Conservation (phyloP, 2,888 invertebrate species). For the Campopleginae sp. region DNA sequence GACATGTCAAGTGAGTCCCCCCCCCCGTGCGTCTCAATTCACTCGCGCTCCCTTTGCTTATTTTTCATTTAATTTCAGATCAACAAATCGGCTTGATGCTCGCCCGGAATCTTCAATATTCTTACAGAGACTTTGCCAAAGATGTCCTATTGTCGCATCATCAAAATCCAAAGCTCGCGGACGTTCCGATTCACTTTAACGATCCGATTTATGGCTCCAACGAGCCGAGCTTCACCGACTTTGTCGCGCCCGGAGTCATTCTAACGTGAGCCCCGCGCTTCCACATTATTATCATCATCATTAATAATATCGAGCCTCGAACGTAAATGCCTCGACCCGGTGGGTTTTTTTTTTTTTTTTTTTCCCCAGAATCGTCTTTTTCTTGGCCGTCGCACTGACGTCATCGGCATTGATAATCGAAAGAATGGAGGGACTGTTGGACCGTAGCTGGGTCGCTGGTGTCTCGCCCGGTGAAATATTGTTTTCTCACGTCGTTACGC, state of each 20-base stretch:
- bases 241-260: conserved; percentile 98
- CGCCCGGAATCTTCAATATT: conserved; percentile 93
- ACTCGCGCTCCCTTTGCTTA: too few relatives aligned
- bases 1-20: conserved; percentile 92
- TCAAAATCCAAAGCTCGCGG: conserved; percentile 93
- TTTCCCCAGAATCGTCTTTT: conserved; percentile 95
- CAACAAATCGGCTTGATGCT: conserved; percentile 97
- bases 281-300: not conserved
- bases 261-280: conserved; percentile 89
- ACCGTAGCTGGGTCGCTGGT: conserved; percentile 97
- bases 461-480: conserved; percentile 96
- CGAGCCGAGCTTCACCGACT: conserved; percentile 97
- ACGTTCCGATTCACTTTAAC: conserved; percentile 95
- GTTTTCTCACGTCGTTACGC: conserved; percentile 96
- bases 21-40: too few relatives aligned
- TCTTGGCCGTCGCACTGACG: conserved; percentile 97
- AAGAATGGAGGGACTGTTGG: conserved; percentile 95
- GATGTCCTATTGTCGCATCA: conserved; percentile 90
- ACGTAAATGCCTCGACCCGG: too few relatives aligned
- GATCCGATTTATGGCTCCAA: conserved; percentile 95
- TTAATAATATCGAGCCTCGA: too few relatives aligned
- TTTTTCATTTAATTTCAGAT: too few relatives aligned
- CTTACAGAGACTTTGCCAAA: conserved; percentile 93
- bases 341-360: not conserved
- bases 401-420: conserved; percentile 96